A percentile compares a stretch with the other conserved stretches of the same genome.
These are phyloP conservation scores for Eudorcas thomsonii DNA, from an alignment of 2,113 vertebrate species.

Conservation along the genomic window DNA sequence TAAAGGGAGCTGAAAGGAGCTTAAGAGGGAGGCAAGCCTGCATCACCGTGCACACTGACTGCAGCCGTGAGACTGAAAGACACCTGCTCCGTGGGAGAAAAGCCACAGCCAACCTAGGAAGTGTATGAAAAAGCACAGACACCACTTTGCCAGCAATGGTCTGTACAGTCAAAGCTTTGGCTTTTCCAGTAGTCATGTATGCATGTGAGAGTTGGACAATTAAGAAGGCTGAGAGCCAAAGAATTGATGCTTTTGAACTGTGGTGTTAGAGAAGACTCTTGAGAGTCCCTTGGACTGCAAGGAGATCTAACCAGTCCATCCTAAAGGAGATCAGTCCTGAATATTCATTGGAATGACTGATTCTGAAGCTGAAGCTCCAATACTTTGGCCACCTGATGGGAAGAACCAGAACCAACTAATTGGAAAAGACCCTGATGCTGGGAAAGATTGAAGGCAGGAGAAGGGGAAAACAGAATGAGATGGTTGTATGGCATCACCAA, in stretches of 20 bases:
- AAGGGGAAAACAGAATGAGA: not conserved
- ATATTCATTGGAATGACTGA: not conserved
- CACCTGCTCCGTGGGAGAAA: rapidly evolving
- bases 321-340: not conserved
- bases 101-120: not conserved
- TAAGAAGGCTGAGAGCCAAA: not conserved
- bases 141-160: not conserved
- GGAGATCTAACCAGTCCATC: not conserved
- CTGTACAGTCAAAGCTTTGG: not conserved
- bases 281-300: not conserved
- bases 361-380: not conserved
- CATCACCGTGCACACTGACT: rapidly evolving
- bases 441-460: not conserved
- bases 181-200: not conserved
- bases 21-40: not conserved
- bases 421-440: not conserved
- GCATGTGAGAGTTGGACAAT: not conserved
- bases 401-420: not conserved
- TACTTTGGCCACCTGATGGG: not conserved
- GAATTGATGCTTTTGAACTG: not conserved
- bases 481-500: not conserved
- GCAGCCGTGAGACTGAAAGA: rapidly evolving
- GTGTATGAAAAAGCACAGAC: not conserved
- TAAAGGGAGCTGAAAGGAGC: not conserved
- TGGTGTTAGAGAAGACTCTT: not conserved